Conservation (phyloP, 2,797 vertebrate species). For the Hyperoplus immaculatus region DNA sequence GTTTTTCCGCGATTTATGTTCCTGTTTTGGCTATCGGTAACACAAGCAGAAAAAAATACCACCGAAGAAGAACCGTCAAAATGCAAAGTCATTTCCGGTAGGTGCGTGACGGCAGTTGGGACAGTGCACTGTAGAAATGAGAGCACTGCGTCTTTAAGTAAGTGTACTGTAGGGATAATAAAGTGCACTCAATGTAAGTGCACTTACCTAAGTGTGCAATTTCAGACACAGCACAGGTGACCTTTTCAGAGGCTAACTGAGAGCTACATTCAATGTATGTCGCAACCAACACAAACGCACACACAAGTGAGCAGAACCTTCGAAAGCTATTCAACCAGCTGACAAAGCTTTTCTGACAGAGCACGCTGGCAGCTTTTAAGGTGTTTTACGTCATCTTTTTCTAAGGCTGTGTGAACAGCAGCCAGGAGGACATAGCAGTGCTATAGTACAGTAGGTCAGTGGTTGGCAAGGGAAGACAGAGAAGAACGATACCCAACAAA, state of each 20-base stretch:
- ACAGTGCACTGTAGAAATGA: too few species aligned
- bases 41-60: too few species aligned
- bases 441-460: slow-evolving; percentile 56
- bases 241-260: slow-evolving; percentile 41
- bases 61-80: too few species aligned
- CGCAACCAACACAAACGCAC: not conserved
- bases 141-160: too few species aligned
- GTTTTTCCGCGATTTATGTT: too few species aligned
- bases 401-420: slow-evolving; percentile 28
- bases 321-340: not conserved
- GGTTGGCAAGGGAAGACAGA: slow-evolving; percentile 54
- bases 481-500: slow-evolving; percentile 35
- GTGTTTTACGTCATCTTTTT: slow-evolving; percentile 24
- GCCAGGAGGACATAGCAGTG: slow-evolving; percentile 45
- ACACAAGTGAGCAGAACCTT: not conserved
- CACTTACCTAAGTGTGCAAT: too few species aligned
- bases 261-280: slow-evolving; percentile 24
- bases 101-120: too few species aligned
- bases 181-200: too few species aligned
- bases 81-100: too few species aligned
- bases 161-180: too few species aligned
- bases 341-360: not conserved
- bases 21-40: too few species aligned
- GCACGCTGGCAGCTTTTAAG: slow-evolving; percentile 16
- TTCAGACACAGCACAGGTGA: too few species aligned